These are phyloP conservation scores for Acleris laterana DNA, from an alignment of 2,888 invertebrate genomes.

Conservation along the genomic window DNA sequence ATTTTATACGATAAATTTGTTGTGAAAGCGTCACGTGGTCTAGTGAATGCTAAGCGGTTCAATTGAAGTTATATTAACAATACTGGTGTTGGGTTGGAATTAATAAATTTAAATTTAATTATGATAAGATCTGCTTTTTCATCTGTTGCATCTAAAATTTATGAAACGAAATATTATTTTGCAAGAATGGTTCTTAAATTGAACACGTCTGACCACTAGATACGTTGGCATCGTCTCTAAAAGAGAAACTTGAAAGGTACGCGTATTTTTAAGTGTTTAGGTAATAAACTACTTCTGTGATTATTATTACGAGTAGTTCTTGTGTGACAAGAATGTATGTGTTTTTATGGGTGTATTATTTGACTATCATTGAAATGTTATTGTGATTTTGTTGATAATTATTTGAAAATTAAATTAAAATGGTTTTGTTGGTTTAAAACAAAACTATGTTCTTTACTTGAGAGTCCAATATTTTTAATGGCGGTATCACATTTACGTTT, in stretches of 20 bases:
- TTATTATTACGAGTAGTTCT: constrained; percentile 72
- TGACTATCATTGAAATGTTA: constrained; percentile 41
- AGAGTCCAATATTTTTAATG: no score
- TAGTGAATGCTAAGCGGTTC: no score
- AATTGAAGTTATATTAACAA: no score
- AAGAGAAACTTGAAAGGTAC: constrained; percentile 36
- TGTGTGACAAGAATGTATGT: constrained; percentile 73
- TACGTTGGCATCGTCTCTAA: constrained; percentile 28
- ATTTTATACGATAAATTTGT: no score
- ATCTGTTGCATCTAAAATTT: background rate
- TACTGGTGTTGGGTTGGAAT: no score
- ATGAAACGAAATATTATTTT: background rate
- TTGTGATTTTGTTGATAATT: constrained; percentile 9
- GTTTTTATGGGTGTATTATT: constrained; percentile 54
- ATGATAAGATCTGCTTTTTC: background rate
- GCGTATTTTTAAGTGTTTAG: constrained; percentile 57
- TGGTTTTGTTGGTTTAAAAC: background rate
- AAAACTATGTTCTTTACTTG: background rate
- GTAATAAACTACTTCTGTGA: constrained; percentile 77
- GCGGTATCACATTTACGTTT: no score
- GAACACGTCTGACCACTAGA: background rate
- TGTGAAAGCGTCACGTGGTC: no score
- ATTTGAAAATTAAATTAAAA: background rate
- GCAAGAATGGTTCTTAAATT: background rate
- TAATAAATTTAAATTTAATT: no score